These are phyloP conservation scores for Oryctes rhinoceros DNA, from an alignment of 1,140 invertebrate species.

Conservation along the genomic window DNA sequence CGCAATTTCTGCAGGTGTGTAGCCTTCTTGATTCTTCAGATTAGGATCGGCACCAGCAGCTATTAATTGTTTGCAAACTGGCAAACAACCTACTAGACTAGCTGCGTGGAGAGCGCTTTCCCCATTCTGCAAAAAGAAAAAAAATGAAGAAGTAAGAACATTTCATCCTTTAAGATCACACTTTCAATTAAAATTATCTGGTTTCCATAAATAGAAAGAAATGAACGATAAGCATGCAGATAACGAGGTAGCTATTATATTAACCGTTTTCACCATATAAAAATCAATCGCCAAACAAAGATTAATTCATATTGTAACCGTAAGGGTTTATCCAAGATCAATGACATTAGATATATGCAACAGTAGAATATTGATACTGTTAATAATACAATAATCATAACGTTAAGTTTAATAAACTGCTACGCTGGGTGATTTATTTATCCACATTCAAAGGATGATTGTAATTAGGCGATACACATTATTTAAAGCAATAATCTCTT, in stretches of 20 bases:
- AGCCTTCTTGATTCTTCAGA: slow-evolving; percentile 74
- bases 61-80: slow-evolving; percentile 80
- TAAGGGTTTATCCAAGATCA: background rate
- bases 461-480: background rate
- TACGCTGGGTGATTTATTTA: background rate
- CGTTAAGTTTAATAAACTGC: background rate
- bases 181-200: no score
- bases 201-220: background rate
- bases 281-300: no score
- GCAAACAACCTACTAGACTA: slow-evolving; percentile 85
- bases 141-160: background rate
- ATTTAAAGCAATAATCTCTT: no score
- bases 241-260: no score
- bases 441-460: background rate
- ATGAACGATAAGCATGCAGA: no score
- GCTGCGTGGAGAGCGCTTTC: slow-evolving; percentile 90
- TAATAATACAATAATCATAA: background rate
- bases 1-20: slow-evolving; percentile 73
- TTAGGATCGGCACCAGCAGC: slow-evolving; percentile 74
- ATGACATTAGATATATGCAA: slow-evolving; percentile 26
- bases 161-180: no score
- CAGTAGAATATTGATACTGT: background rate
- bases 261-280: no score
- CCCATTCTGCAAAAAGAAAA: slow-evolving; percentile 76
- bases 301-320: slow-evolving; percentile 1